Conservation (phyloP, 1,140 invertebrate species). For the Myzus persicae region DNA sequence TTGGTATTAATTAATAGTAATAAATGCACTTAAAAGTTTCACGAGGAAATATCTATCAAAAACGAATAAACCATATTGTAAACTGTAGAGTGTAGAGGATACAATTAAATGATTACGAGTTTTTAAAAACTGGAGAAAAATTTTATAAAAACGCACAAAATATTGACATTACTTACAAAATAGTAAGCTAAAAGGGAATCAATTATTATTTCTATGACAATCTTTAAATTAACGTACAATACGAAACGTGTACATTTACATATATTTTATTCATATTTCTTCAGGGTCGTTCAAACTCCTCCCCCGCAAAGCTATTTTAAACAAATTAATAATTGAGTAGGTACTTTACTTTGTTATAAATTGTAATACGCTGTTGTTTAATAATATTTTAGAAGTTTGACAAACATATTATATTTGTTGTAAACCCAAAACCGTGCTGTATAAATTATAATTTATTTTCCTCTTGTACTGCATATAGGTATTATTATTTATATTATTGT, state of each 20-base stretch:
- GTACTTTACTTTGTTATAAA: conserved; percentile 3
- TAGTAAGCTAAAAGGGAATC: neutral
- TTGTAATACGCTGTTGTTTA: neutral
- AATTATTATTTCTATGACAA: neutral
- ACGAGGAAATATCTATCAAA: neutral
- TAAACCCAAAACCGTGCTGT: neutral
- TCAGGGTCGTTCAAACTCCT: neutral
- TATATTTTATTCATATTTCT: neutral
- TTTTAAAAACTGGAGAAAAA: neutral
- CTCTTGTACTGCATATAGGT: neutral
- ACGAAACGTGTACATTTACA: neutral
- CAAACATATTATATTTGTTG: conserved; percentile 15
- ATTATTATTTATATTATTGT: neutral
- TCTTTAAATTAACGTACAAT: neutral
- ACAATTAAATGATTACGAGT: neutral
- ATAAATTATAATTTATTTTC: conserved; percentile 17
- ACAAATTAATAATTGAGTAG: conserved; percentile 4
- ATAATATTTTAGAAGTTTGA: conserved; percentile 14
- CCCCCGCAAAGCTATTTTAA: neutral
- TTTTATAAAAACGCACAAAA: neutral
- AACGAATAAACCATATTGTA: neutral
- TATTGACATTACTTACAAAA: neutral
- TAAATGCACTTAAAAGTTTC: neutral
- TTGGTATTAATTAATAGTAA: neutral
- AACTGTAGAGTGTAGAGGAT: neutral